Evolutionary conservation across 64 coral and sea anemone genomes (phyloP).

Genomic region (Actinia tenebrosa): DNA sequence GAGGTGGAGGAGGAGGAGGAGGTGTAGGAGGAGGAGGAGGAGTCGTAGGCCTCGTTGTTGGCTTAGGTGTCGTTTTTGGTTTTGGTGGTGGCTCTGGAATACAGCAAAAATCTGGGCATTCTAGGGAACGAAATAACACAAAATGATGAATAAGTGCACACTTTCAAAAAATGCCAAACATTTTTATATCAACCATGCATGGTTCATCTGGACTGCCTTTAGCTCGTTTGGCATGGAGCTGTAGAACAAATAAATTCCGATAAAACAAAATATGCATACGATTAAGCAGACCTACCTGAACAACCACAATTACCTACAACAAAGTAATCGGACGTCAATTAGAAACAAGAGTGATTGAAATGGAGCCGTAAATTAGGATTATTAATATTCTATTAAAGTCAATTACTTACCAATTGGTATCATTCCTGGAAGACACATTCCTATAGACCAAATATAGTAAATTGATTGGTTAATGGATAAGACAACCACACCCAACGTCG

Average conservation of each 20-base stretch:
- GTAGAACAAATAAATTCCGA: not conserved
- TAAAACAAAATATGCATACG: not conserved
- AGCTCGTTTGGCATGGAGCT: not conserved
- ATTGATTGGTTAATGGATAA: not conserved
- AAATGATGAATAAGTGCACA: not conserved
- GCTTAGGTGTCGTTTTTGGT: slow-evolving; percentile 11
- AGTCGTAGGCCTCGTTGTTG: not conserved
- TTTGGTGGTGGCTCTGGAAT: slow-evolving; percentile 3
- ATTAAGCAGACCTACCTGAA: not conserved
- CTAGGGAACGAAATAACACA: not conserved
- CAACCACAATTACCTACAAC: not conserved
- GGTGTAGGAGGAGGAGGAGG: not conserved
- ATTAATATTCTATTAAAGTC: not conserved
- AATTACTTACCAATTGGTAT: not conserved
- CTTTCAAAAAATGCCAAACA: no score
- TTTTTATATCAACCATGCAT: not conserved
- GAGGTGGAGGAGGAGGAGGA: not conserved
- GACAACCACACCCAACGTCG: no score
- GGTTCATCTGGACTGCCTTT: not conserved
- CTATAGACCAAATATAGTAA: not conserved
- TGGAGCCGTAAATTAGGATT: not conserved
- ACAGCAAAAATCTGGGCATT: slow-evolving; percentile 20
- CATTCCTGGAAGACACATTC: not conserved
- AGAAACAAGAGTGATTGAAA: not conserved
- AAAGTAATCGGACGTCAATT: not conserved